These are phyloP conservation scores for Hydrophis major DNA, from an alignment of 2,797 vertebrate genomes.

Conservation along the genomic window DNA sequence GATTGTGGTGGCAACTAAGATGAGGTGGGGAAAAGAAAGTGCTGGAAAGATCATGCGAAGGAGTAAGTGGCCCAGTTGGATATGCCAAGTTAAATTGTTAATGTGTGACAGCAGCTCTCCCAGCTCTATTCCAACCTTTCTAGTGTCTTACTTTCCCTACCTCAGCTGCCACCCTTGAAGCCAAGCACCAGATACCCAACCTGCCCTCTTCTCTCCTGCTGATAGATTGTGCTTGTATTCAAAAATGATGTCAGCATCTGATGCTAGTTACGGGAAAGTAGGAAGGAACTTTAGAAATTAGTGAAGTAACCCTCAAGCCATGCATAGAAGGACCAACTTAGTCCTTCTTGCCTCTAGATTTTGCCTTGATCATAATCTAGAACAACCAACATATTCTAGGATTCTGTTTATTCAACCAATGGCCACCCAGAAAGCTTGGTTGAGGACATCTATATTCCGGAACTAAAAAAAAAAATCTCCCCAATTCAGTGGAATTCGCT, in stretches of 20 bases:
- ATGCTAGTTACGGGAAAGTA: neutral
- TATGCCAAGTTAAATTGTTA: neutral
- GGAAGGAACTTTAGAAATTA: neutral
- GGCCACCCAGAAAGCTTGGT: neutral
- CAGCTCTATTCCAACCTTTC: neutral
- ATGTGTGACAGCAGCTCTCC: neutral
- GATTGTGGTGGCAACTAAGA: neutral
- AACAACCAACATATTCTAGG: neutral
- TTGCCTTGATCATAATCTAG: neutral
- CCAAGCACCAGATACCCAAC: neutral
- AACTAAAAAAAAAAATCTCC: neutral
- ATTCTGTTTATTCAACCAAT: neutral
- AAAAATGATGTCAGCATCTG: neutral
- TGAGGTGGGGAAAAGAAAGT: neutral
- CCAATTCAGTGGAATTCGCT: neutral
- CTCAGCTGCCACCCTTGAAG: neutral
- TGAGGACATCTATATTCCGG: neutral
- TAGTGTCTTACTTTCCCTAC: neutral
- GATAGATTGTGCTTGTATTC: neutral
- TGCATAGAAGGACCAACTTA: neutral
- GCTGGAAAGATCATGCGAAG: neutral
- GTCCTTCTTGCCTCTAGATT: neutral
- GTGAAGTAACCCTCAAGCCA: neutral
- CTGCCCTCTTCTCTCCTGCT: neutral
- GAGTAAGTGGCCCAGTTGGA: neutral